A percentile compares a stretch with the other conserved stretches of the same genome.
phyloP scores from a whole-genome alignment of 2,113 vertebrate genomes.

The Isurus oxyrinchus region DNA sequence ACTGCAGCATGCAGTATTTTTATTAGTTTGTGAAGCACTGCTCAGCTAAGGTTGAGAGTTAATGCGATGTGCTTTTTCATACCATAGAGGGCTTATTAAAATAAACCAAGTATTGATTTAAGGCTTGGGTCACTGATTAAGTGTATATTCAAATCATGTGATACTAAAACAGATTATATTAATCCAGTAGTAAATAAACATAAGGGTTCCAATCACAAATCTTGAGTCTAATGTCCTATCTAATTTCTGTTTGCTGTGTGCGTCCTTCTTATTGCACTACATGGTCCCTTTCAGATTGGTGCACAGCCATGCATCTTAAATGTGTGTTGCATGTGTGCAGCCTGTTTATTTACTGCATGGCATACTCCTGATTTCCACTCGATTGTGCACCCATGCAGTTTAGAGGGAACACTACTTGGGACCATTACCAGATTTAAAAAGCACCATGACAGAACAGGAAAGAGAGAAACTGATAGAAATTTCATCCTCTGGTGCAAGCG shows the following conservation, averaged over 20 bases:
- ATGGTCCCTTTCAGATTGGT: too few relatives aligned
- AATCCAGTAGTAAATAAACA: too few relatives aligned
- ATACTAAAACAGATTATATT: too few relatives aligned
- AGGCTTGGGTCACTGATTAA: background rate
- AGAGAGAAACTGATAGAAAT: background rate
- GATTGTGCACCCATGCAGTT: background rate
- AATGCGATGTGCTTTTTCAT: background rate
- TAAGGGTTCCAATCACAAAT: background rate
- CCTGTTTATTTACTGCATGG: background rate
- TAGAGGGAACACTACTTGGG: background rate
- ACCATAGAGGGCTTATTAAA: background rate
- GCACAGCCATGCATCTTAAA: background rate
- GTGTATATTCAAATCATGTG: background rate
- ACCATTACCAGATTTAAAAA: background rate
- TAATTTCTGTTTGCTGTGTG: background rate
- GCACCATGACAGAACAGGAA: too few relatives aligned
- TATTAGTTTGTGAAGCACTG: background rate
- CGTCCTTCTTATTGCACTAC: too few relatives aligned
- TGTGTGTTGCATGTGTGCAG: background rate
- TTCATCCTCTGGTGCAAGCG: too few relatives aligned
- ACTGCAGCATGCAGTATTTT: background rate
- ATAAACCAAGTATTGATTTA: background rate
- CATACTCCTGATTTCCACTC: background rate
- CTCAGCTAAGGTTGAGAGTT: background rate
- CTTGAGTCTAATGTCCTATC: background rate